Base-by-base conservation (phyloP, 2,888 invertebrate genomes). In the Gerris lacustris region DNA sequence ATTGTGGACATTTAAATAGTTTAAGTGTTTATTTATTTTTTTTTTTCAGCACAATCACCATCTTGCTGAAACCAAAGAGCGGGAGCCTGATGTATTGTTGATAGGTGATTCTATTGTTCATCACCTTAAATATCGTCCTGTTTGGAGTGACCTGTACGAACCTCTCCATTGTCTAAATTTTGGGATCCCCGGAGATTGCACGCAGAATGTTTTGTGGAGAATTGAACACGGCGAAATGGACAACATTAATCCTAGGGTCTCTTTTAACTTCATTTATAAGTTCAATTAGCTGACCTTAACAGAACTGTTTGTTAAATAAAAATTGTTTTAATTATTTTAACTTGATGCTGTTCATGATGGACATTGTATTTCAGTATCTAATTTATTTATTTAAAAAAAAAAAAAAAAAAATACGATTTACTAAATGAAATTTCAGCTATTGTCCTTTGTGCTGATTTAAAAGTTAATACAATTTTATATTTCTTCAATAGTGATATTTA, bases 91-190 rank as follows among this genome's bases (percentile, higher is more conserved):
- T 80, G 93, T 95, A 45, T 86, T 95, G 76, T 92, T 95, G 77
- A 86, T 95, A 74, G 96, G 95, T 0, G 96, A 95, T 81, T 93
- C 93, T 67, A 86, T 94, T 75, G 83, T 95, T 72, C 89, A 91
- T 81, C 88, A 91, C 67, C 81, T 95, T 77, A 88, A 89, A 78
- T 89, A 91, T 77, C 90, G 91, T 18, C 90, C 91, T 82, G 86
- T 92, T 68, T 96, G 94, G 94, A 89, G 91, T 79, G 89, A 91
- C 77, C 87, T 91, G 83, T 94, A 94, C 85, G 93, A 91, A 71
- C 95, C 94, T 2, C 84, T 96, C 79, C 95, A 96, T 81, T 90
- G 92, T 79, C 86, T 95, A 76, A 95, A 95, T 81, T 92, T 93
- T 82, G 94, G 94, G 77, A 91, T 95, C 78, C 89, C 92, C 76